Evolutionary conservation across 35 echinoderm and acorn worm species (phyloP).

Genomic region (Ophiothrix spiculata): DNA sequence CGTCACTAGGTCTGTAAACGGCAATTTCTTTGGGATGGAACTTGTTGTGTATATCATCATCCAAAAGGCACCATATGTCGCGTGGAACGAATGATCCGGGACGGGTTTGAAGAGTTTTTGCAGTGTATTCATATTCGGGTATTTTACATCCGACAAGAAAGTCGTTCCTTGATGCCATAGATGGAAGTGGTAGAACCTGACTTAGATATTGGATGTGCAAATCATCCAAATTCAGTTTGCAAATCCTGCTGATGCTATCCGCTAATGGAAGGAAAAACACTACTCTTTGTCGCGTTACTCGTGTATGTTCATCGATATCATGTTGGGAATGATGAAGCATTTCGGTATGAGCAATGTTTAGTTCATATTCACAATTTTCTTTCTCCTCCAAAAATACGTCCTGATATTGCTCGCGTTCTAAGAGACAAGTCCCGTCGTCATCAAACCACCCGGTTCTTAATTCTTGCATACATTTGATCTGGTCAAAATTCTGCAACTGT

Average conservation of each 20-base stretch:
- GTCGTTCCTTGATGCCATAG: neutral
- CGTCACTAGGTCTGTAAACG: neutral
- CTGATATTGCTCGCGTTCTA: neutral
- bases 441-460: neutral
- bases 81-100: neutral
- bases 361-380: neutral
- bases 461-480: neutral
- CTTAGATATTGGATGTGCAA: neutral
- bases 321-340: no score
- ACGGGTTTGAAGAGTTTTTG: neutral
- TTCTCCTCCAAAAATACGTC: neutral
- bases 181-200: neutral
- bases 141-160: neutral
- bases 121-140: neutral
- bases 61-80: neutral
- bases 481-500: neutral
- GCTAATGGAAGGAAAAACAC: neutral
- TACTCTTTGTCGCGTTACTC: neutral
- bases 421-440: neutral
- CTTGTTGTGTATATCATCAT: slow-evolving; percentile 18
- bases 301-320: no score
- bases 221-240: neutral
- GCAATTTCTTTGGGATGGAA: slow-evolving; percentile 10
- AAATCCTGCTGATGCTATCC: neutral
- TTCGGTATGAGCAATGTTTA: neutral